Evolutionary conservation across 2,113 vertebrate genomes (phyloP).

Genomic region (Camarhynchus parvulus): DNA sequence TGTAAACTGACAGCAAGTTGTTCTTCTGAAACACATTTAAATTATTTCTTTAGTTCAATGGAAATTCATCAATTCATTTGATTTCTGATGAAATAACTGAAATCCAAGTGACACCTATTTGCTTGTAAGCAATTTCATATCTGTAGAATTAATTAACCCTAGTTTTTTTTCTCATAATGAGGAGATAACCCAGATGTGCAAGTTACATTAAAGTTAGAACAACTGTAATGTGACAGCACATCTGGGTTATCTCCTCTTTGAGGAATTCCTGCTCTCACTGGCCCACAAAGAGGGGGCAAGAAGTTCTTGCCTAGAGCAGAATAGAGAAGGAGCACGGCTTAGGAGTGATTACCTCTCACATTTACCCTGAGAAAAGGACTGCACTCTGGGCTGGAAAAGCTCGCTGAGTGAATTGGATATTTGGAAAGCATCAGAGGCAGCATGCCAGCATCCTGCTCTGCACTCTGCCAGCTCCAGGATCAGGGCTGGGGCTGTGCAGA

Average conservation of each 20-base stretch:
- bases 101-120: not conserved
- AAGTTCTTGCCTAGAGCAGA: not conserved
- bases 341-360: fast-evolving
- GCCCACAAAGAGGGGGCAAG: not conserved
- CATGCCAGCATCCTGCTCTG: not conserved
- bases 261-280: not conserved
- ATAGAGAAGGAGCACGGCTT: not conserved
- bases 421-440: not conserved
- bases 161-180: not conserved
- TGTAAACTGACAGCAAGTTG: not conserved
- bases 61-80: not conserved
- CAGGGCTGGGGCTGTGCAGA: fast-evolving
- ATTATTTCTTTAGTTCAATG: not conserved
- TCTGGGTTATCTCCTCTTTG: not conserved
- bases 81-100: not conserved
- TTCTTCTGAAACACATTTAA: not conserved
- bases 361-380: not conserved
- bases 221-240: not conserved
- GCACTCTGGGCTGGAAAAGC: not conserved
- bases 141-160: not conserved
- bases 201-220: no score
- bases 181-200: no score
- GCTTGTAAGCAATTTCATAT: not conserved
- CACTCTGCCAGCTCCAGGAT: not conserved
- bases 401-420: fast-evolving